Percentiles rank a stretch among this genome's conserved stretches.
Conservation (phyloP, 2,888 invertebrate species). For the Syritta pipiens region DNA sequence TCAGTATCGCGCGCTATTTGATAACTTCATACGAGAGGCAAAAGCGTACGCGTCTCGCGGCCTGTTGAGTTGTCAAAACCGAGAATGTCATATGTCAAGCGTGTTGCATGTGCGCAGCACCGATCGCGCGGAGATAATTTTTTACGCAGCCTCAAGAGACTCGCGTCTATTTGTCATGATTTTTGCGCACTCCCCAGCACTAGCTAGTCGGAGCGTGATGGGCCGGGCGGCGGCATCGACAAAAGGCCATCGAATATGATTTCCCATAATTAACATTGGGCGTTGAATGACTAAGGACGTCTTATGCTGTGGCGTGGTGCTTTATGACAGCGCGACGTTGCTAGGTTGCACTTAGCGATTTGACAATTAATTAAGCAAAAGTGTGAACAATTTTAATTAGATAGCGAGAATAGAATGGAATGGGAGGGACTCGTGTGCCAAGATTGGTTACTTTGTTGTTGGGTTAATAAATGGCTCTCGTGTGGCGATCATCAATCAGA, state of each 20-base stretch:
- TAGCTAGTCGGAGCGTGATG: neutral
- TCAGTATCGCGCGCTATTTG: slow-evolving; percentile 62
- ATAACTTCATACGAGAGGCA: slow-evolving; percentile 52
- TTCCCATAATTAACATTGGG: slow-evolving; percentile 54
- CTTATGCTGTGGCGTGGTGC: slow-evolving; percentile 2
- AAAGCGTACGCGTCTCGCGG: neutral
- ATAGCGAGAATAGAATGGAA: slow-evolving; percentile 45
- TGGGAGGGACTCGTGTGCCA: slow-evolving; percentile 19
- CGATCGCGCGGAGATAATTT: slow-evolving; percentile 59
- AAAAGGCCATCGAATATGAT: slow-evolving; percentile 57
- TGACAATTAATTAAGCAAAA: slow-evolving; percentile 79
- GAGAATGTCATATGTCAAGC: slow-evolving; percentile 65
- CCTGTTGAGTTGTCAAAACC: slow-evolving; percentile 66
- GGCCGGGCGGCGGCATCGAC: slow-evolving; percentile 32
- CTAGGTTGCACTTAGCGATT: slow-evolving; percentile 75
- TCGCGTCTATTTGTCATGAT: slow-evolving; percentile 56
- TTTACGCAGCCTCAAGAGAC: slow-evolving; percentile 41
- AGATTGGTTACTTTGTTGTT: slow-evolving; percentile 30
- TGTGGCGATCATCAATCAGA: slow-evolving; percentile 16
- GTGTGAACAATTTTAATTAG: slow-evolving; percentile 79
- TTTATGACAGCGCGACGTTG: slow-evolving; percentile 30
- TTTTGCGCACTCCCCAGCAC: slow-evolving; percentile 21
- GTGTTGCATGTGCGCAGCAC: slow-evolving; percentile 38
- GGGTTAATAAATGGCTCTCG: slow-evolving; percentile 29
- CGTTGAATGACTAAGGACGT: slow-evolving; percentile 32